Conservation (phyloP, 2,888 invertebrate species). For the Serripes groenlandicus region DNA sequence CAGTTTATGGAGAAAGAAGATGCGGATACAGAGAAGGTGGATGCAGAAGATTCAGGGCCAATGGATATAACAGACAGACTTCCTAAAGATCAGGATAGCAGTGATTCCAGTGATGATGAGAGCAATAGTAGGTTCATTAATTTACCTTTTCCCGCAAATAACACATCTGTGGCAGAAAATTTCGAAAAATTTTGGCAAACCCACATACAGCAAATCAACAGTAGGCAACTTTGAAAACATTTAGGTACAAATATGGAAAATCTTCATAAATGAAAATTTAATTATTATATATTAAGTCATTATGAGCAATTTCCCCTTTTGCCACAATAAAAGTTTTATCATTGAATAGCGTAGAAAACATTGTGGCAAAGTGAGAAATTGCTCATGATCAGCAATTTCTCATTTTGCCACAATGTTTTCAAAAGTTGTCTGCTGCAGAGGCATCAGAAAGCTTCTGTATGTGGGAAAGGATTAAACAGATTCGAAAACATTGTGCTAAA, state of each 20-base stretch:
- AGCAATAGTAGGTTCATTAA: conserved; percentile 53
- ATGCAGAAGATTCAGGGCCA: conserved; percentile 30
- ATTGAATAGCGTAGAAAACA: neutral
- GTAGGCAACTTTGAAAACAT: too few relatives aligned
- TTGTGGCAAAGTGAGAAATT: neutral
- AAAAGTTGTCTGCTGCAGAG: neutral
- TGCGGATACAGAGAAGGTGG: conserved; percentile 59
- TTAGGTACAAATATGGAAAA: too few relatives aligned
- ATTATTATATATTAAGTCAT: too few relatives aligned
- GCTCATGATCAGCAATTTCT: neutral
- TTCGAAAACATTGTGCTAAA: too few relatives aligned
- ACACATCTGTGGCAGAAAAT: too few relatives aligned
- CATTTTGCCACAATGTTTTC: neutral
- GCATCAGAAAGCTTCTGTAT: neutral
- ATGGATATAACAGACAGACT: conserved; percentile 12
- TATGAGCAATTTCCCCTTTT: too few relatives aligned
- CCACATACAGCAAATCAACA: too few relatives aligned
- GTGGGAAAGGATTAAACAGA: neutral
- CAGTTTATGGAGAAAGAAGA: conserved; percentile 49
- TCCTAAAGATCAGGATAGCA: conserved; percentile 58
- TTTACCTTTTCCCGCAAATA: too few relatives aligned
- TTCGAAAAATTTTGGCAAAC: too few relatives aligned
- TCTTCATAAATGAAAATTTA: too few relatives aligned
- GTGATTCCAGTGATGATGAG: conserved; percentile 65
- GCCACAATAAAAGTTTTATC: neutral